A percentile compares a stretch with the other conserved stretches of the same genome.
phyloP scores from a whole-genome alignment of 2,888 invertebrate genomes.

The Drosophila aldrichi region DNA sequence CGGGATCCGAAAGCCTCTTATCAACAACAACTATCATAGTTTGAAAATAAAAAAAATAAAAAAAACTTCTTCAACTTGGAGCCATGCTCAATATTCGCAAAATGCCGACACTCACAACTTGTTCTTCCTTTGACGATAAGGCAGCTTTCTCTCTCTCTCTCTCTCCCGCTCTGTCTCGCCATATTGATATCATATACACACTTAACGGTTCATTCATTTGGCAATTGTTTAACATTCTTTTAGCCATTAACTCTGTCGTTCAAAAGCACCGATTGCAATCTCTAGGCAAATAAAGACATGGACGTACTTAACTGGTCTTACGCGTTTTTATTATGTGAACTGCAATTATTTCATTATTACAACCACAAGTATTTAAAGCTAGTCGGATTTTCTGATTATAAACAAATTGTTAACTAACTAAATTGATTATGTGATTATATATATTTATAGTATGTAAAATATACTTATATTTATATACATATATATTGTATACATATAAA shows the following conservation, averaged over 20 bases:
- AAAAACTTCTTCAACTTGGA: neutral
- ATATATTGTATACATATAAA: too few relatives aligned
- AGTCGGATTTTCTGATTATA: neutral
- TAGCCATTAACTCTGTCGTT: neutral
- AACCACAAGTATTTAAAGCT: neutral
- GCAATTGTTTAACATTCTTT: neutral
- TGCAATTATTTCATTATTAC: neutral
- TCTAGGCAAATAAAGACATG: neutral
- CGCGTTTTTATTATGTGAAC: neutral
- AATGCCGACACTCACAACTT: slow-evolving; percentile 6
- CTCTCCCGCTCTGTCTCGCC: slow-evolving; percentile 12
- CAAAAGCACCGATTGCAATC: slow-evolving; percentile 6
- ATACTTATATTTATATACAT: too few relatives aligned
- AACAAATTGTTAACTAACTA: neutral
- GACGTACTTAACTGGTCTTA: neutral
- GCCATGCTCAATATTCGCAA: slow-evolving; percentile 1
- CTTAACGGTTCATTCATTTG: slow-evolving; percentile 6
- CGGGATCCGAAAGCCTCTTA: slow-evolving; percentile 23
- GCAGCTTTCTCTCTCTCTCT: slow-evolving; percentile 17
- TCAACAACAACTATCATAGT: slow-evolving; percentile 13
- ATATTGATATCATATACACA: slow-evolving; percentile 16
- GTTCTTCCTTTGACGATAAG: slow-evolving; percentile 22
- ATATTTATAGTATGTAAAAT: too few relatives aligned
- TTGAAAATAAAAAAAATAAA: neutral
- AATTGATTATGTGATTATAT: too few relatives aligned